These are phyloP conservation scores for Urocyon cinereoargenteus DNA, from an alignment of 2,797 vertebrate genomes.

Conservation along the genomic window DNA sequence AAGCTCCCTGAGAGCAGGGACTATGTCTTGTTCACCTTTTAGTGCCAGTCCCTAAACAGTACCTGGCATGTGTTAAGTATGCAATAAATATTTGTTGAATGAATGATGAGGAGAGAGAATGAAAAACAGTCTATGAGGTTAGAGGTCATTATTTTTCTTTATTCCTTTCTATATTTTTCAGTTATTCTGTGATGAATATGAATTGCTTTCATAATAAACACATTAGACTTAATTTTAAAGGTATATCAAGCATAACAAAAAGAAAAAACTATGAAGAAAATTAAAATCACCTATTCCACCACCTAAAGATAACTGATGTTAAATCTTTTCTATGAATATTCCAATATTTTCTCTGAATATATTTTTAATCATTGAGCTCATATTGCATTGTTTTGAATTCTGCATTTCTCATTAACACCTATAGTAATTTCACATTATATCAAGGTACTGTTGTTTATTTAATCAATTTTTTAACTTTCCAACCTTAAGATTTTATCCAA, in stretches of 20 bases:
- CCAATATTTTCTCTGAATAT: slow-evolving; percentile 15
- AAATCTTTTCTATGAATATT: background rate
- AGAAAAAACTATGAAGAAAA: background rate
- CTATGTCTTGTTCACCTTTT: slow-evolving; percentile 36
- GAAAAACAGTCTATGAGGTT: background rate
- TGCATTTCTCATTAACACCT: slow-evolving; percentile 25
- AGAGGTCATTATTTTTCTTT: slow-evolving; percentile 32
- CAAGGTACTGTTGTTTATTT: background rate
- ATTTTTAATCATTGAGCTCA: background rate
- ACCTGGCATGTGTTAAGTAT: background rate
- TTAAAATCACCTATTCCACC: background rate
- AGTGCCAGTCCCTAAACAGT: background rate
- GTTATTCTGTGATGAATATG: background rate
- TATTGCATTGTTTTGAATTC: slow-evolving; percentile 29
- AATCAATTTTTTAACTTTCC: background rate
- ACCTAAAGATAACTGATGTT: background rate
- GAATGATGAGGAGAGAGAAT: background rate
- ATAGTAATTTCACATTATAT: slow-evolving; percentile 39
- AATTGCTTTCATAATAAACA: background rate
- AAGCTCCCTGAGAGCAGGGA: background rate
- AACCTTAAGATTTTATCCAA: slow-evolving; percentile 49
- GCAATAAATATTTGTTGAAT: slow-evolving; percentile 7
- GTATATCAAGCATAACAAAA: background rate
- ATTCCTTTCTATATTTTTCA: slow-evolving; percentile 29
- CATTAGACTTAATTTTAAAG: background rate